Percentiles rank a stretch among this genome's conserved stretches.
These are phyloP conservation scores for Eucriotettix oculatus DNA, from an alignment of 2,888 invertebrate genomes.

Conservation along the genomic window DNA sequence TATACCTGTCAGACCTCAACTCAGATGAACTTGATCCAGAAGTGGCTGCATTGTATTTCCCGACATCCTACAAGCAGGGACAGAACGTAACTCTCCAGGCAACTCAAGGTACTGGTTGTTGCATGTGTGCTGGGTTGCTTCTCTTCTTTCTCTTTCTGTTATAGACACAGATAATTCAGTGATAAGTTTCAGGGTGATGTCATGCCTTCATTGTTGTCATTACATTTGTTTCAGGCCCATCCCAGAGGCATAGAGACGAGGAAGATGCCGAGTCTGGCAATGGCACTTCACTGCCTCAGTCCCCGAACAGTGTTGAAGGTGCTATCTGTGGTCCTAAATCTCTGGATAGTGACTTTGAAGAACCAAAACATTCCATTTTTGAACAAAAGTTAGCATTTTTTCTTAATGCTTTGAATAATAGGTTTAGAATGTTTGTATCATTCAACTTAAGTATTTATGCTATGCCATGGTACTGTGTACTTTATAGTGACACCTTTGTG, in stretches of 20 bases:
- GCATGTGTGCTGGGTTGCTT: neutral
- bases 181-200: no score
- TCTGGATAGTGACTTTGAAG: conserved; percentile 73
- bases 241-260: conserved; percentile 32
- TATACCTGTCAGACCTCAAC: conserved; percentile 84
- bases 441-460: no score
- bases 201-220: conserved; percentile 1
- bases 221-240: conserved; percentile 10
- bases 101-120: neutral
- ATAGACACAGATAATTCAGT: no score
- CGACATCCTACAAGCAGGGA: conserved; percentile 32
- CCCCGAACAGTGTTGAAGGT: conserved; percentile 77
- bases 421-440: no score
- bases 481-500: no score
- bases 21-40: conserved; percentile 85
- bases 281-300: conserved; percentile 87
- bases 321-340: conserved; percentile 45
- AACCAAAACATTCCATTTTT: conserved; percentile 35
- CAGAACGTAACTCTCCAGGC: neutral
- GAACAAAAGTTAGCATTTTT: conserved; percentile 16
- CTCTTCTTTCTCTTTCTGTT: neutral
- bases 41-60: conserved; percentile 73
- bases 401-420: no score
- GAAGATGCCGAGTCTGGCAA: conserved; percentile 94
- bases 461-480: no score